Evolutionary conservation across 2,888 invertebrate species (phyloP), one percentile per base, ranked within the genome.

Genomic region (Dolichomitus sp.): DNA sequence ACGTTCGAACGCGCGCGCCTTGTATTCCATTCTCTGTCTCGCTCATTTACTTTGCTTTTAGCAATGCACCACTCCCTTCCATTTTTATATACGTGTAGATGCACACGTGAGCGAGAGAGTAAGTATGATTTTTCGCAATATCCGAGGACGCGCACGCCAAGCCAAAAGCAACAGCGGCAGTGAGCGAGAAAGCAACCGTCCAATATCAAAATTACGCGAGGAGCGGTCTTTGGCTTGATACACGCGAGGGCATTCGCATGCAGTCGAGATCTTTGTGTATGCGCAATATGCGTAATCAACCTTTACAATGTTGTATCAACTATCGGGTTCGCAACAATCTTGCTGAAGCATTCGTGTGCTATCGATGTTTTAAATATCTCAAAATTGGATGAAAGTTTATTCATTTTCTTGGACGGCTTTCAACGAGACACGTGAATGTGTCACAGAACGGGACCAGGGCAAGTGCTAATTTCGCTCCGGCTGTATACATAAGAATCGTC

Each of bases 21-120:
- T n/a, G n/a, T 37, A 59, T 74, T 70, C 40, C 73, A n/a, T 68
- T 66, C 63, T 76, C 72, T 27, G 12, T 70, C 61, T 50, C 54
- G 57, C 78, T 83, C 37, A 54, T 70, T 52, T 48, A 50, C 75
- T 83, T 45, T 50, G 59, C 19, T 80, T 82, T 45, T 37, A 59
- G 74, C 63, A 61, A 50, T 17, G 33, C 48, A 23, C 33, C 17
- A 30, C 59, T 45, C 14, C 33, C 40, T 42, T 50, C 50, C 30
- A 17, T 50, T 40, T 48, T 23, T 72, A 17, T 81, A 50, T 77
- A 23, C 23, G 23, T 37, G 27, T 14, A 19, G 4, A 59, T 33
- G 66, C 54, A 48, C 65, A 57, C 54, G 70, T 59, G 80, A 59
- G 57, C 33, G 72, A 66, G 45, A 74, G 68, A 48, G 50, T 70